Base-by-base conservation (phyloP, 2,797 vertebrate species). In the Lophotriccus pileatus region DNA sequence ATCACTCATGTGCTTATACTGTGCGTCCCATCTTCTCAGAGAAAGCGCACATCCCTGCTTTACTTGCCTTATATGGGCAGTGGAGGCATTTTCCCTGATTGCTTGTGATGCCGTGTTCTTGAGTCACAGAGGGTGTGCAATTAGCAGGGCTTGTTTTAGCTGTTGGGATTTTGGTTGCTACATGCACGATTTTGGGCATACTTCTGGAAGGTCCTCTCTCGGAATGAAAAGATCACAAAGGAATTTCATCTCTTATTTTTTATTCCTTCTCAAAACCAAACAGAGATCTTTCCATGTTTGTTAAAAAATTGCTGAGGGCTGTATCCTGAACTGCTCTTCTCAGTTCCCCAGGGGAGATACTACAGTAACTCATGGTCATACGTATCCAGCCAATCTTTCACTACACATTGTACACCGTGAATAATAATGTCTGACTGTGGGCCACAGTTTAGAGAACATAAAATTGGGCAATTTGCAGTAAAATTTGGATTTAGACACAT, bases 401-500 rank as follows among this genome's bases (percentile, higher is more conserved):
- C 70, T 78, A 63, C 50, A 67, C 28, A 37, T 49, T 91, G 74
- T 86, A 84, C 63, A 59, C 0, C 2, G 77, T 93, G 94, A 94
- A 91, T 94, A 93, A 89, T 90, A 90, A 85, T 47, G 28, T 93
- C 88, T 95, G 90, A 90, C 80, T 89, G 39, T 90, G 78, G 84
- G 49, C 80, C 63, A 90, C 86, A 93, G 86, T 90, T 95, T 95
- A 87, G 83, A 89, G 91, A 94, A 90, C 73, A 94, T 91, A 91
- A 94, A 94, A 77, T 81, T 77, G 58, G 80, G 90, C 73, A 91
- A 95, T 96, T 96, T 95, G 92, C 96, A 97, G 86, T 96, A 94
- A 95, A 96, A 95, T 93, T 90, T 84, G 86, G 70, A 82, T 95
- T 96, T 96, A 94, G 93, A 92, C 86, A 93, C 70, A 82, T 92